These are phyloP conservation scores for Pseudopipra pipra DNA, from an alignment of 2,113 vertebrate genomes.

Conservation along the genomic window DNA sequence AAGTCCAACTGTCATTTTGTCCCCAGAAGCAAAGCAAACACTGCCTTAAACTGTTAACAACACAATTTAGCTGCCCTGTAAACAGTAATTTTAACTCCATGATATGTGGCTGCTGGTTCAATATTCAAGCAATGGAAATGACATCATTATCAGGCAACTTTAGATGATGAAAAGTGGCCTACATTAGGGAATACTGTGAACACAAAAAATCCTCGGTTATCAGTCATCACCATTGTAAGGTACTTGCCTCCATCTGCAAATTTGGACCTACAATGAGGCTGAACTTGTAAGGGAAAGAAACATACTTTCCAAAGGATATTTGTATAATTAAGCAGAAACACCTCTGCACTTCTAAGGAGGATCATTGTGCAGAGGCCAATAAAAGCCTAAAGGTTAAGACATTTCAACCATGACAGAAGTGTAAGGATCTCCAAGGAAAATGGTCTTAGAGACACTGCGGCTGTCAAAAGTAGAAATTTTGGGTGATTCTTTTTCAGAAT, in stretches of 20 bases:
- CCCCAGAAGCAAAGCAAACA: slow-evolving; percentile 69
- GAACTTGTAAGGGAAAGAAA: slow-evolving; percentile 17
- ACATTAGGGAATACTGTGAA: slow-evolving; percentile 74
- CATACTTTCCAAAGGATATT: slow-evolving; percentile 32
- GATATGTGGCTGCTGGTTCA: slow-evolving; percentile 65
- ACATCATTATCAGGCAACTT: slow-evolving; percentile 71
- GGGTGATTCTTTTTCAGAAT: background rate
- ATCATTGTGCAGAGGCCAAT: background rate
- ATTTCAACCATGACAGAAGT: background rate
- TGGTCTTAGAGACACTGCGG: background rate
- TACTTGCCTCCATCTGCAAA: slow-evolving; percentile 60
- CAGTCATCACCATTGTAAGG: slow-evolving; percentile 67
- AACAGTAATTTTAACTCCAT: slow-evolving; percentile 67
- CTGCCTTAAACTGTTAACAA: slow-evolving; percentile 74
- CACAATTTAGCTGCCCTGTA: slow-evolving; percentile 63
- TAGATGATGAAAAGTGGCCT: slow-evolving; percentile 74
- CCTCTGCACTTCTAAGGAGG: slow-evolving; percentile 6
- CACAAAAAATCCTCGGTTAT: slow-evolving; percentile 62
- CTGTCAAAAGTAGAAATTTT: background rate
- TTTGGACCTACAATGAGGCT: slow-evolving; percentile 26
- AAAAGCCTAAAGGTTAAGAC: background rate
- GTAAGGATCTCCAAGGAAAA: background rate
- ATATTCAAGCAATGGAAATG: slow-evolving; percentile 74
- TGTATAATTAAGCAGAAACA: slow-evolving; percentile 66
- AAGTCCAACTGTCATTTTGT: slow-evolving; percentile 63